Evolutionary conservation across 2,113 vertebrate genomes (phyloP), one percentile per base, ranked within the genome.

Genomic region (Chinchilla lanigera): DNA sequence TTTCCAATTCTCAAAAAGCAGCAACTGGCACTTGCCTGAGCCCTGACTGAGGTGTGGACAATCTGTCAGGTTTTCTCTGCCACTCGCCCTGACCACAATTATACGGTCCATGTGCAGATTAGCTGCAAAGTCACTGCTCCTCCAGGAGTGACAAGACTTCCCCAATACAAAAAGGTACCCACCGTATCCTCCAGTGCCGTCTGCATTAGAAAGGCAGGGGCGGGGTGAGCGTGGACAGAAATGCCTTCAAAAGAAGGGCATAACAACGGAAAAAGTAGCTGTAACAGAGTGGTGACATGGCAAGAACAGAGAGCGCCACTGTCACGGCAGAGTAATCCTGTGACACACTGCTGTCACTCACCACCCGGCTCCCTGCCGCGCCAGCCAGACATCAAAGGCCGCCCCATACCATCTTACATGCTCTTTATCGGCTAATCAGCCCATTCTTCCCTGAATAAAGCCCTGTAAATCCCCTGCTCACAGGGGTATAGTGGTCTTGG

Each of bases 391-490:
- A 98, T 99, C 98, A 99, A 99, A 99, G 98, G 97, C 98, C 82
- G 98, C 98, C 98, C 98, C 98, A 98, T 97, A 97, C 99, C 98
- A 98, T 98, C 98, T 98, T 98, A 99, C 98, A 98, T 98, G 98
- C 98, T 98, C 98, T 98, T 98, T 98, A 98, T 96, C 97, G 28
- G 97, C 98, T 99, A 98, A 99, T 99, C 99, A 99, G 98, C 96
- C 99, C 98, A 99, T 99, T 99, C 98, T 99, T 98, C 97, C 98
- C 77, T 81, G 97, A 97, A 99, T 98, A 99, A 99, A 99, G 98
- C 98, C 98, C 98, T 87, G 75, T 92, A 99, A 99, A 98, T 99
- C 99, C 98, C 98, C 98, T 67, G 98, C 98, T 98, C 98, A 97
- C 98, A 98, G 98, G 98, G 98, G 98, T 96, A 98, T 97, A 96